A percentile compares a stretch with the other conserved stretches of the same genome.
Evolutionary conservation across 2,888 invertebrate genomes (phyloP).

Genomic region (Carabus problematicus): DNA sequence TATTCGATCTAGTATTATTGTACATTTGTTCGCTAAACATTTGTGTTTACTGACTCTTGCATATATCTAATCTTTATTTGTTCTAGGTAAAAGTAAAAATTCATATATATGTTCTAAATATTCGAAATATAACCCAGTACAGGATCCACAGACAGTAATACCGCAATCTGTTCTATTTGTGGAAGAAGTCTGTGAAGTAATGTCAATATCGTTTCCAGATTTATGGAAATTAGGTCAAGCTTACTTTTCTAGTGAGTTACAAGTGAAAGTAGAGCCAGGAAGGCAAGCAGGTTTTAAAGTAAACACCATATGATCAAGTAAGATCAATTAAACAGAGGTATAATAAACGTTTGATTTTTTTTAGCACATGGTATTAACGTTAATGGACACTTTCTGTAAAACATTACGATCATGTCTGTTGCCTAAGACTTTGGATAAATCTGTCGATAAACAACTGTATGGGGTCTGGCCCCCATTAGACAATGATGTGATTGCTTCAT

Average conservation of each 20-base stretch:
- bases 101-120: conserved; percentile 52
- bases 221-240: conserved; percentile 95
- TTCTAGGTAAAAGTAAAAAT: conserved; percentile 51
- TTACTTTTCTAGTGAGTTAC: conserved; percentile 89
- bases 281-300: conserved; percentile 80
- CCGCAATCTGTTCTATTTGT: conserved; percentile 79
- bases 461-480: conserved; percentile 66
- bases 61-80: conserved; percentile 4
- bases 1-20: not conserved
- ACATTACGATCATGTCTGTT: conserved; percentile 77
- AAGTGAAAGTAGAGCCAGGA: conserved; percentile 74
- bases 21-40: conserved; percentile 24
- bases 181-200: conserved; percentile 78
- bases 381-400: conserved; percentile 76
- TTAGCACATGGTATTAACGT: conserved; percentile 79
- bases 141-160: conserved; percentile 57
- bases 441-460: conserved; percentile 57
- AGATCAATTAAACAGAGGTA: conserved; percentile 18
- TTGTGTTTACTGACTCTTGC: conserved; percentile 20
- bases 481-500: conserved; percentile 66
- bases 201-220: conserved; percentile 83
- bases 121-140: conserved; percentile 53
- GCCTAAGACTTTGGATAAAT: conserved; percentile 66
- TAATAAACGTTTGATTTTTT: conserved; percentile 42
- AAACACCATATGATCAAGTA: conserved; percentile 10